Base-by-base conservation (phyloP, 2,113 vertebrate species). In the Cyprinodon tularosa region DNA sequence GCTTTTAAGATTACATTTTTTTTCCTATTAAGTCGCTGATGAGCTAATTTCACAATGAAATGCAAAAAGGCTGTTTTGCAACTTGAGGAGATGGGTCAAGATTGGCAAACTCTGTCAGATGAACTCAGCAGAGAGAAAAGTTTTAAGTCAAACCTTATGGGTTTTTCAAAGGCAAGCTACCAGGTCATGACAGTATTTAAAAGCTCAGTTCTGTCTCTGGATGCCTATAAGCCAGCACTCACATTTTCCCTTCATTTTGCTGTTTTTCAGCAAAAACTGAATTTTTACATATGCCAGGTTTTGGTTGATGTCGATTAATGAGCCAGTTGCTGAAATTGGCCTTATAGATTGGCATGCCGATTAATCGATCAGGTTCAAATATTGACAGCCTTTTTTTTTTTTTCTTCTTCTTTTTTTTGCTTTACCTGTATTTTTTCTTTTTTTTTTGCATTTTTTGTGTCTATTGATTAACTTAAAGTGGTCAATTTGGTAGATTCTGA, bases 121-220 rank as follows among this genome's bases (percentile, higher is more conserved):
- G 14, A 77, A 62, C 13, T 71, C 61, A 48, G 53, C 50, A 63
- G 48, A 7, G 29, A 39, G 3, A 9, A 71, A 37, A 39, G 2
- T 14, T 76, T 44, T 12, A 12, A 71, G 39, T 29, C 12, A 77
- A 80, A 42, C 59, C 44, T 62, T 66, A 66, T 75, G 68, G 62
- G 42, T 0, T 50, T 69, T 81, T 78, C 80, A 80, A 76, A 71
- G 71, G 73, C 42, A 20, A 38, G 65, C 60, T 83, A 80, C 38
- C 44, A 13, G 60, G 39, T 70, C 47, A 65, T 47, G 59, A 11
- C 10, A 53, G 50, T 62, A 75, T 29, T 53, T 72, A 63, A 4
- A 66, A 47, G n/a, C 71, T 8, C 36, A 50, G 64, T 61, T 68
- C 53, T 38, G 7, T 80, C 69, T 74, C 63, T 4, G 39, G 72